Evolutionary conservation across 2,797 vertebrate species (phyloP).

Genomic region (Botia almorhae): DNA sequence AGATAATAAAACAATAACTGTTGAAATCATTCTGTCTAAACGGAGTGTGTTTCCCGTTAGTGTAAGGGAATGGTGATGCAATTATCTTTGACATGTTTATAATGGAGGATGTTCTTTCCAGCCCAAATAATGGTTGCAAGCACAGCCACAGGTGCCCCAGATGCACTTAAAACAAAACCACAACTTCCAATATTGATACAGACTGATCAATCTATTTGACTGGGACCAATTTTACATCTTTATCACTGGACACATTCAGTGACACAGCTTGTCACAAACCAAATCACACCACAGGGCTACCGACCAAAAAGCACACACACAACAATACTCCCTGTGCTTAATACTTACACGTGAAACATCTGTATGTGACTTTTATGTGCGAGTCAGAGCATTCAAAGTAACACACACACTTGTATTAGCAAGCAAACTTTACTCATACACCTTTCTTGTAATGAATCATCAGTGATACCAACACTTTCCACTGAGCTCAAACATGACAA

Average conservation of each 20-base stretch:
- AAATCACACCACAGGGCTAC: background rate
- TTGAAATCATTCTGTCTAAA: constrained; percentile 16
- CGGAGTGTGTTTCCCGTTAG: constrained; percentile 40
- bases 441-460: constrained; percentile 49
- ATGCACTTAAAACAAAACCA: constrained; percentile 40
- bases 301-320: constrained; percentile 11
- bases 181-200: constrained; percentile 27
- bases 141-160: constrained; percentile 48
- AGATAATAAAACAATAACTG: background rate
- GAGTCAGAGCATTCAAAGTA: constrained; percentile 22
- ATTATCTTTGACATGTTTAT: constrained; percentile 53
- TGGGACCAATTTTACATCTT: constrained; percentile 5
- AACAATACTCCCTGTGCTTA: background rate
- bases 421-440: constrained; percentile 31
- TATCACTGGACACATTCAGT: background rate
- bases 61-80: constrained; percentile 32
- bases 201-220: constrained; percentile 4
- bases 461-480: constrained; percentile 3
- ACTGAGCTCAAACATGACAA: background rate
- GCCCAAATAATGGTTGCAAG: constrained; percentile 34
- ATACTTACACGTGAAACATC: constrained; percentile 32
- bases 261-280: constrained; percentile 18
- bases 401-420: constrained; percentile 42
- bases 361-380: constrained; percentile 24
- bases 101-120: constrained; percentile 29